Conservation (phyloP, 1,140 invertebrate species). For the Drosophila carrolli region DNA sequence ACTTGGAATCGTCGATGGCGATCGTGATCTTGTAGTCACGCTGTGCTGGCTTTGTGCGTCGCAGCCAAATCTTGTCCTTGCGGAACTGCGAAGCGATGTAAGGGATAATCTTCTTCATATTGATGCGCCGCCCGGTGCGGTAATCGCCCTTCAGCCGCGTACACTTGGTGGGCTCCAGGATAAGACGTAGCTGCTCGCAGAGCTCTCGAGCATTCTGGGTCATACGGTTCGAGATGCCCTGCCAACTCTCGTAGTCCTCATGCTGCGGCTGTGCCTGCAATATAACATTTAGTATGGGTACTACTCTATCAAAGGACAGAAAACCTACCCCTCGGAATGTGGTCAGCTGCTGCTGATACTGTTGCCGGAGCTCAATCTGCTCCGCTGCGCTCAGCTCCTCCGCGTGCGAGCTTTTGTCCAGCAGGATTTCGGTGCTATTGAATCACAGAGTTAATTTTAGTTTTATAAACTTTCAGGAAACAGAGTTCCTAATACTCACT, state of each 20-base stretch:
- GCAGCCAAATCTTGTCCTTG: constrained; percentile 99
- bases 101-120: constrained; percentile 99
- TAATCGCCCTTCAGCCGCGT: constrained; percentile 96
- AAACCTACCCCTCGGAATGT: constrained; percentile 62
- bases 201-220: constrained; percentile 91
- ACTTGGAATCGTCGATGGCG: constrained; percentile 98
- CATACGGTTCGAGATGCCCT: constrained; percentile 80
- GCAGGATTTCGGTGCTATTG: constrained; percentile 66
- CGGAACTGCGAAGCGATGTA: constrained; percentile 99
- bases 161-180: constrained; percentile 97
- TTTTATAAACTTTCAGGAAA: too few relatives aligned
- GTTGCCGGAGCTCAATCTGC: constrained; percentile 69
- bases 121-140: constrained; percentile 97
- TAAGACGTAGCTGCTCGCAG: constrained; percentile 96
- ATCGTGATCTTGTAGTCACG: constrained; percentile 98
- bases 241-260: constrained; percentile 82
- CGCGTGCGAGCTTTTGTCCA: constrained; percentile 61
- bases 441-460: background rate
- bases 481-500: constrained; percentile 70
- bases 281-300: too few relatives aligned
- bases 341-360: constrained; percentile 73
- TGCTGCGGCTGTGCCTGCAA: constrained; percentile 59
- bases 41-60: constrained; percentile 97
- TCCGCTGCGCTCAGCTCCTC: constrained; percentile 67
- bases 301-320: background rate